A percentile compares a stretch with the other conserved stretches of the same genome.
Conservation (phyloP, 2,113 vertebrate species). For the Scartelaos histophorus region DNA sequence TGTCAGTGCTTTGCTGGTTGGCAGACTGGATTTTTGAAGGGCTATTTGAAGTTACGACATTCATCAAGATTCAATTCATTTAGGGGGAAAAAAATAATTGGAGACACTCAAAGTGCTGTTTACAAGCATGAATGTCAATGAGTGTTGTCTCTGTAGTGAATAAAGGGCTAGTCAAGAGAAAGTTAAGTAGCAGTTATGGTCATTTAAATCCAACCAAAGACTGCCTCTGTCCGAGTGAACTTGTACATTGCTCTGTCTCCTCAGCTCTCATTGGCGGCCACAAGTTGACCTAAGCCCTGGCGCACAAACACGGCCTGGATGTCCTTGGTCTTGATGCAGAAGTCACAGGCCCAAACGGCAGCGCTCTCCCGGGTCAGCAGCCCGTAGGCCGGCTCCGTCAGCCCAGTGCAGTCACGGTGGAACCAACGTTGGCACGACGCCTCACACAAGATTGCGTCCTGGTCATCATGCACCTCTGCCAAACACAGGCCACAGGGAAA, state of each 20-base stretch:
- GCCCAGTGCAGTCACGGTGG: constrained; percentile 94
- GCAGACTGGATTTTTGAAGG: constrained; percentile 61
- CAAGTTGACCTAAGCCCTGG: constrained; percentile 92
- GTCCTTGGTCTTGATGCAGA: constrained; percentile 99
- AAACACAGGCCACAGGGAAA: constrained; percentile 92
- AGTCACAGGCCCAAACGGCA: constrained; percentile 96
- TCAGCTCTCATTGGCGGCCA: constrained; percentile 93
- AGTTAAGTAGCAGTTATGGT: constrained; percentile 47
- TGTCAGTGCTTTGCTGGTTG: constrained; percentile 79
- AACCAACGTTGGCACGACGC: constrained; percentile 98
- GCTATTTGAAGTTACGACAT: constrained; percentile 59
- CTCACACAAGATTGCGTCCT: constrained; percentile 95
- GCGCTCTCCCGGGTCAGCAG: constrained; percentile 93
- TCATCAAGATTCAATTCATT: constrained; percentile 61
- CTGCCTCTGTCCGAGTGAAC: constrained; percentile 41
- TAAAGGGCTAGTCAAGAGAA: constrained; percentile 62
- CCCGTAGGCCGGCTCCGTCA: constrained; percentile 94
- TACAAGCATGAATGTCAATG: constrained; percentile 60
- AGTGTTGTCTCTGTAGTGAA: constrained; percentile 57
- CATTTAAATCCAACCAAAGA: constrained; percentile 47
- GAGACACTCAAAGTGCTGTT: constrained; percentile 72
- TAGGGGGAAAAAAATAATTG: constrained; percentile 25
- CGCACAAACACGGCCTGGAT: constrained; percentile 96
- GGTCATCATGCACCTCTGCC: constrained; percentile 94
- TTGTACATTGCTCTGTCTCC: constrained; percentile 13